These are phyloP conservation scores for Orientallactaga sibirica DNA, from an alignment of 2,797 vertebrate species.

Conservation along the genomic window DNA sequence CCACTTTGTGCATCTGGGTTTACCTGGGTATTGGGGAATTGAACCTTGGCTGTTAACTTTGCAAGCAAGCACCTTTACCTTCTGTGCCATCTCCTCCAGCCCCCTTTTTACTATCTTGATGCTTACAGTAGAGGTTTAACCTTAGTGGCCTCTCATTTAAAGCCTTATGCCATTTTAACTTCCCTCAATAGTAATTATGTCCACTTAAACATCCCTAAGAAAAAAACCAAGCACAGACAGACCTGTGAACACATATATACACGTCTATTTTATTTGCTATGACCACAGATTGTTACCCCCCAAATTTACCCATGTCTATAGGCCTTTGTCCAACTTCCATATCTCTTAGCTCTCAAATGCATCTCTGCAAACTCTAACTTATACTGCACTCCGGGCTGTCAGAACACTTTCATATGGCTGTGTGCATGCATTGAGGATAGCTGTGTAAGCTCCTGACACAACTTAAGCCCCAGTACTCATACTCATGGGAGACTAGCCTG, in stretches of 20 bases:
- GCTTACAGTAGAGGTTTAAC: not conserved
- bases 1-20: too few species aligned
- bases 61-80: too few species aligned
- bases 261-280: not conserved
- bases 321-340: slow-evolving; percentile 3
- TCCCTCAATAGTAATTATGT: not conserved
- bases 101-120: not conserved
- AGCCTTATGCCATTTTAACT: slow-evolving; percentile 11
- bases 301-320: not conserved
- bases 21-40: too few species aligned
- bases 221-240: not conserved
- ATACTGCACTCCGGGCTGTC: not conserved
- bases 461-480: not conserved
- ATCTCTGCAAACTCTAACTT: slow-evolving; percentile 22
- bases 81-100: not conserved
- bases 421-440: not conserved
- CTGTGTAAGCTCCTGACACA: not conserved
- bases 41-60: too few species aligned
- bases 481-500: not conserved
- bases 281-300: not conserved
- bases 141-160: slow-evolving; percentile 27
- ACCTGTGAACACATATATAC: not conserved
- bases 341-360: slow-evolving; percentile 13
- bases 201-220: not conserved
- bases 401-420: not conserved